Evolutionary conservation across 2,797 vertebrate species (phyloP), one percentile per base, ranked within the genome.

Genomic region (Euphonia xanthogaster): DNA sequence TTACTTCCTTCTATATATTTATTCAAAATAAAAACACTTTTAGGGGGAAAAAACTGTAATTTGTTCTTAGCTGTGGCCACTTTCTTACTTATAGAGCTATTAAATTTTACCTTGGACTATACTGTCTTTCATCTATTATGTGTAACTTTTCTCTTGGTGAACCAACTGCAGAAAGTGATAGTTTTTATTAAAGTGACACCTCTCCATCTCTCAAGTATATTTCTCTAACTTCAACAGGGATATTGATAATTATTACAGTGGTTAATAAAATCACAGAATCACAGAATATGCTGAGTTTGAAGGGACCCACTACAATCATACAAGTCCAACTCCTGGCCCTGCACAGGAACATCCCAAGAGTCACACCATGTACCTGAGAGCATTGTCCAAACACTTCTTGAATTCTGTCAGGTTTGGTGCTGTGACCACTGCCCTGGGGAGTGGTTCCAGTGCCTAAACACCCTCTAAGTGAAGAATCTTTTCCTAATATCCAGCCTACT

Each of bases 381-480:
- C 22, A 58, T 27, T 75, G 12, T 45, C 19, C 28, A 37, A 44
- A 51, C 1, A 1, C 19, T 66, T 48, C 25, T 27, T 51, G n/a
- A 45, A 2, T 16, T 51, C 37, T n/a, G 7, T 11, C 45, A 60
- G 62, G 10, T 4, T 45, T 67, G n/a, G 15, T 24, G 28, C 45
- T 45, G 23, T 45, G 45, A 30, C 4, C 28, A 11, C 23, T 67
- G 5, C 23, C 2, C 15, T 58, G n/a, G 23, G 9, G 15, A 39
- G 2, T 1, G 2, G 6, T 37, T 51, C 14, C 37, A 44, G 7
- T 28, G n/a, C 19, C 15, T 53, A 39, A 3, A 1, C 15, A 24
- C 8, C 6, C 15, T 39, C 45, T 23, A 28, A 20, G 8, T 37
- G 28, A 33, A 24, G 24, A 60, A 11, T 1, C 2, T 6, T 39